Base-by-base conservation (phyloP, 64 coral and sea anemone genomes). In the Dendronephthya gigantea region DNA sequence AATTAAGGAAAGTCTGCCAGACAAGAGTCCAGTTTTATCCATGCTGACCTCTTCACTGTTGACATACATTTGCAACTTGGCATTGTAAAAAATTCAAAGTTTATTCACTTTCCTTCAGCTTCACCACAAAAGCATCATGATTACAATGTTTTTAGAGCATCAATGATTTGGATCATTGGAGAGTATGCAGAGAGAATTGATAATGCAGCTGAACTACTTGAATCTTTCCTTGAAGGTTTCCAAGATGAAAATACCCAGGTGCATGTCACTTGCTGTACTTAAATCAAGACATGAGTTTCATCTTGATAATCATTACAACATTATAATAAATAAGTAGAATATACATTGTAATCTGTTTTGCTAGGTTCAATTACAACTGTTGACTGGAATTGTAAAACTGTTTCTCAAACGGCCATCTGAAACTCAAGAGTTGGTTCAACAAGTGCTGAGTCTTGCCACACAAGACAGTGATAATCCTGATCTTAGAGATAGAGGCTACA, bases 131-230 rank as follows among this genome's bases (percentile, higher is more conserved):
- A 23, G 66, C 0, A 7, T 49, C 66, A 27, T 52, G 0, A 14
- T 62, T 52, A 17, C 34, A 66, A 29, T 14, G 47, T 72, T 50
- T 33, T 4, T 16, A 96, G 95, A 29, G 95, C 95, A 48, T 98
- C 95, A 29, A 98, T 98, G 95, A 98, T 98, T 72, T 98, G 95
- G 95, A 98, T 98, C 48, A 98, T 98, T 91, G 95, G 95, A 59
- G 95, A 98, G 74, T 98, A 98, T 93, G 95, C 95, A 2, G 95
- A 98, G 81, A 83, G 95, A 82, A 98, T 98, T 87, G 95, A 98
- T 69, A 98, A 98, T 90, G 95, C 95, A 7, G 86, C 95, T 36
- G 95, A 98, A 68, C 83, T 98, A 12, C 86, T 98, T 27, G 95
- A 98, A 47, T 98, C 95, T 41, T 98, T 98, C 89, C 82, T 98